Conservation (phyloP, 2,797 vertebrate species). For the Molothrus ater region DNA sequence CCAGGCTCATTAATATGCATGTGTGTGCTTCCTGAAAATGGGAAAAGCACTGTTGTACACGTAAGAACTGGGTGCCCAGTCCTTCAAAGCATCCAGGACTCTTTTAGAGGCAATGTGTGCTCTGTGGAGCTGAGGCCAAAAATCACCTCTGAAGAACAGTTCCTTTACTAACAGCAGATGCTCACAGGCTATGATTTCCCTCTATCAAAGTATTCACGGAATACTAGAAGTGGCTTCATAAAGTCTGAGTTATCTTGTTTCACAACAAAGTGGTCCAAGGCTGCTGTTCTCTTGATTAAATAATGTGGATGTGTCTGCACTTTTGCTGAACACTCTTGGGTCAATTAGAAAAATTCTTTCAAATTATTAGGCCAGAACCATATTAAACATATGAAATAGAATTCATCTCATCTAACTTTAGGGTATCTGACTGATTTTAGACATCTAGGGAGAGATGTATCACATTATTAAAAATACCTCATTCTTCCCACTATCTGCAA, state of each 20-base stretch:
- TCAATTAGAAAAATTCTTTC: constrained; percentile 50
- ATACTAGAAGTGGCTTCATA: not conserved
- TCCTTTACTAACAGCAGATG: not conserved
- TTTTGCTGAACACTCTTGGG: not conserved
- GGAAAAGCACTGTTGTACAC: not conserved
- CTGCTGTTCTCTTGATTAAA: constrained; percentile 8
- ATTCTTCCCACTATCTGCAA: constrained; percentile 43
- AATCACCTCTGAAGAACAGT: not conserved
- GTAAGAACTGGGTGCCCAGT: not conserved
- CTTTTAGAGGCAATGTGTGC: not conserved
- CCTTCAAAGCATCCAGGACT: not conserved
- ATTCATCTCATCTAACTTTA: constrained; percentile 50
- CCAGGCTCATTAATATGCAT: not conserved
- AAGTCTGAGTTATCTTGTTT: not conserved
- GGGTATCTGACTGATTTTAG: constrained; percentile 24
- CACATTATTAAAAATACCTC: constrained; percentile 53
- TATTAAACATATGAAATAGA: constrained; percentile 49
- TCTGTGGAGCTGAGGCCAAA: not conserved
- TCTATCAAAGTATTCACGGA: not conserved
- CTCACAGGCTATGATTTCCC: not conserved
- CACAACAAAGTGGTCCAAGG: not conserved
- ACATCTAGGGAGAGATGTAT: constrained; percentile 41
- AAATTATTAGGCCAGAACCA: constrained; percentile 38
- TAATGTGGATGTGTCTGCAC: not conserved
- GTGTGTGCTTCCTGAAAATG: not conserved